These are phyloP conservation scores for Trissolcus japonicus DNA, from an alignment of 2,888 invertebrate genomes.

Conservation along the genomic window DNA sequence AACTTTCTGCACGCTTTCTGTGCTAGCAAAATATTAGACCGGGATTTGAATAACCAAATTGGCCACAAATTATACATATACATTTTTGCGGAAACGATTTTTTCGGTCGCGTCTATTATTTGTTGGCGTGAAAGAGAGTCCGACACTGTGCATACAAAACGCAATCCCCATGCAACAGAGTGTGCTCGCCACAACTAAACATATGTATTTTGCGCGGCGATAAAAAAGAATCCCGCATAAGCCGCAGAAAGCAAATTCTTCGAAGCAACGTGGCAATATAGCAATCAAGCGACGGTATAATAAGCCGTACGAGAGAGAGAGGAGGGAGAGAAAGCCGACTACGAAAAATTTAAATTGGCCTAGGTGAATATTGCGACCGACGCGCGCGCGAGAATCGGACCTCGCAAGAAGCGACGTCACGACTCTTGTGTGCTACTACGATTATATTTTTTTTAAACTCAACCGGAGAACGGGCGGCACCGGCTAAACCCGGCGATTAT, in stretches of 20 bases:
- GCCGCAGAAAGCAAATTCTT: conserved; percentile 56
- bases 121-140: neutral
- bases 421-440: conserved; percentile 9
- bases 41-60: neutral
- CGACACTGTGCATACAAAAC: conserved; percentile 10
- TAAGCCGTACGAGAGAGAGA: conserved; percentile 57
- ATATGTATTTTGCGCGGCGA: conserved; percentile 25
- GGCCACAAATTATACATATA: conserved; percentile 3
- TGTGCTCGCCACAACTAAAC: conserved; percentile 28
- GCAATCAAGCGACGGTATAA: conserved; percentile 68
- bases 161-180: conserved; percentile 4
- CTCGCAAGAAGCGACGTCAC: neutral
- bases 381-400: conserved; percentile 55
- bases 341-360: conserved; percentile 70
- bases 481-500: conserved; percentile 64
- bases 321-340: conserved; percentile 57
- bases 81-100: conserved; percentile 3
- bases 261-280: conserved; percentile 62
- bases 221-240: conserved; percentile 24
- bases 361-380: conserved; percentile 63
- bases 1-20: neutral
- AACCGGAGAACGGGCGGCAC: conserved; percentile 30
- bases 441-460: conserved; percentile 54
- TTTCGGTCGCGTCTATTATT: neutral
- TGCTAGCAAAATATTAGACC: neutral